Evolutionary conservation across 53 echinoderm and acorn worm species (phyloP), one percentile per base, ranked within the genome.

Genomic region (Crossaster papposus): DNA sequence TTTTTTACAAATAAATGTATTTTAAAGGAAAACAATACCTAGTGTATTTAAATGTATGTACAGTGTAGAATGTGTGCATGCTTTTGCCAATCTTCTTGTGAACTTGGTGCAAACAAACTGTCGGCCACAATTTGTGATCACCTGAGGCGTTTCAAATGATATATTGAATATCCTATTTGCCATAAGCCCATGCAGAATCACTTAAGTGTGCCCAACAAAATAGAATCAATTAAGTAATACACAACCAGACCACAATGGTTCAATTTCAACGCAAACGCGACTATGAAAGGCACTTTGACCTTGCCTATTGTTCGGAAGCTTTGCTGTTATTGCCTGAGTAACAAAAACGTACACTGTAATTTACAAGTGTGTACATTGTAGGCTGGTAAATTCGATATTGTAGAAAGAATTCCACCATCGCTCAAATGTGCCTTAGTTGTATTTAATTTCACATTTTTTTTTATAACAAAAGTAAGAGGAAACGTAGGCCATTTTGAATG

Each of bases 211-310:
- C 23, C 81, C 9, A 32, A 58, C 62, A 62, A 81, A 79, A 80
- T 33, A 14, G 62, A 12, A 55, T 63, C 81, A 81, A 81, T 81
- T 63, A 62, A 81, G 31, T 81, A 33, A 35, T 17, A 74, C 34
- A 80, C 54, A 81, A 62, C 44, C 44, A 62, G 54, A 33, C 20
- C 55, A 62, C 34, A 23, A 33, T 18, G 55, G 62, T 18, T 54
- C 62, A 22, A 32, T 81, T 58, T 58, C 34, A 33, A 14, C 22
- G 32, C 23, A 58, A 63, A 58, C 34, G 17, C 63, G 34, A 62
- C 15, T 31, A 58, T 63, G 63, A 81, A 54, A 51, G 54, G n/a
- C 63, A 68, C 33, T 33, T 34, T 81, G 81, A 81, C 81, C 81
- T 81, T 58, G 58, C 58, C 30, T 34, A 64, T 54, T 64, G 34